Base-by-base conservation (phyloP, 2,797 vertebrate genomes). In the Botia kubotai region DNA sequence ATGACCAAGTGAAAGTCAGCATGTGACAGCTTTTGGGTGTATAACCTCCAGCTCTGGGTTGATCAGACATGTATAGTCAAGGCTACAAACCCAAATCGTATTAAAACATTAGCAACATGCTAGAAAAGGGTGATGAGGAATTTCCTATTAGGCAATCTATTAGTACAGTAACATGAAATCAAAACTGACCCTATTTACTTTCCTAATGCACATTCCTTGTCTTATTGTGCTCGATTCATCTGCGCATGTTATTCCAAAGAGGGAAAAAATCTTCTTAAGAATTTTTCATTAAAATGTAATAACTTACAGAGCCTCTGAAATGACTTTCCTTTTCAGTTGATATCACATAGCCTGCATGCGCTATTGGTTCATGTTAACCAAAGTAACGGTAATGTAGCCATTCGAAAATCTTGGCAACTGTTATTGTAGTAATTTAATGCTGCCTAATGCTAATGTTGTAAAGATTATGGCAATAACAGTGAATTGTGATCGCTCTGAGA, bases 11-110 rank as follows among this genome's bases (percentile, higher is more conserved):
- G 53, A 16, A 50, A 71, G 17, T 69, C 23, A 52, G 17, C 12
- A 26, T 72, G 46, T 67, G 60, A 67, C 33, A 46, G 78, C 50
- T 43, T 80, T 2, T 23, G 70, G 46, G 16, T 73, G 43, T 63
- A 66, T n/a, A 66, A 11, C 48, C n/a, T 0, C 43, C 11, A n/a
- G n/a, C 29, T 62, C 46, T n/a, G 14, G 21, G 8, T 58, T 65
- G 50, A 66, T 73, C 48, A 66, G n/a, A 67, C 6, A 12, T 43
- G 14, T 21, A 23, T 5, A 52, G 29, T 53, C 0, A 69, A 71
- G 55, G 11, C 16, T 69, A 29, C 36, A 36, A 46, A 68, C 16
- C 10, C 0, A 77, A 67, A 68, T 17, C 10, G 46, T 19, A 13
- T 50, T 50, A 29, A 29, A 63, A 63, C 58, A 63, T 50, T 29